These are phyloP conservation scores for Hyperoplus immaculatus DNA, from an alignment of 2,797 vertebrate species.

Conservation along the genomic window DNA sequence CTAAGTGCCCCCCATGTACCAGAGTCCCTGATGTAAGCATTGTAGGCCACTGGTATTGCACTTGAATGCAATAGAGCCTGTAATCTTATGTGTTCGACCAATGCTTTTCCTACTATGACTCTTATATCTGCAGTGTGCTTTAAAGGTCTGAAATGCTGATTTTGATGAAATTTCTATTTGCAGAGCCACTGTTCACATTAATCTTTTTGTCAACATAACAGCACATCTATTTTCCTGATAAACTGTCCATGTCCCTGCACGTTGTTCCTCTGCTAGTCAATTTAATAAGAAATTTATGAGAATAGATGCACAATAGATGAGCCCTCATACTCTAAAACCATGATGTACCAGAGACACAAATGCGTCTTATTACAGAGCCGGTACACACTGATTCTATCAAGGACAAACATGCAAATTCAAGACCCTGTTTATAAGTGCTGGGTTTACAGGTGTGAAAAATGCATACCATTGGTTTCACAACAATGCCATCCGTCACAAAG, in stretches of 20 bases:
- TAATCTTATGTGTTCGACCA: background rate
- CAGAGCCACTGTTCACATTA: background rate
- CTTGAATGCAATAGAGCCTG: background rate
- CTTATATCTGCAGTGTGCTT: background rate
- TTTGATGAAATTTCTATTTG: too few species aligned
- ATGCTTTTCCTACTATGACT: background rate
- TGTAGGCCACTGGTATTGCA: background rate
- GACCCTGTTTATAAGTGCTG: background rate
- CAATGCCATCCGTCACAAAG: conserved; percentile 27
- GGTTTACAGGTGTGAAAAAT: conserved; percentile 39
- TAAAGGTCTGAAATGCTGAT: background rate
- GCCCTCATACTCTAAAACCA: conserved; percentile 21
- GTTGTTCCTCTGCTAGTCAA: background rate
- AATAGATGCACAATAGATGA: conserved; percentile 45
- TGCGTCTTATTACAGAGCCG: background rate
- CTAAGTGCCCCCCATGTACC: background rate
- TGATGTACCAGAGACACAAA: conserved; percentile 18
- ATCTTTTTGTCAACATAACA: conserved; percentile 8
- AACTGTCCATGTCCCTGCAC: conserved; percentile 6
- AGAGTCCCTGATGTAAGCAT: background rate
- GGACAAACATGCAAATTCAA: conserved; percentile 7
- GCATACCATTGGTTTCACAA: conserved; percentile 12
- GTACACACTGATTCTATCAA: conserved; percentile 30
- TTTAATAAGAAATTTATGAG: conserved; percentile 35
- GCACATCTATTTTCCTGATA: conserved; percentile 22